Conservation (phyloP, 1,140 invertebrate genomes). For the Sycobia sp. region DNA sequence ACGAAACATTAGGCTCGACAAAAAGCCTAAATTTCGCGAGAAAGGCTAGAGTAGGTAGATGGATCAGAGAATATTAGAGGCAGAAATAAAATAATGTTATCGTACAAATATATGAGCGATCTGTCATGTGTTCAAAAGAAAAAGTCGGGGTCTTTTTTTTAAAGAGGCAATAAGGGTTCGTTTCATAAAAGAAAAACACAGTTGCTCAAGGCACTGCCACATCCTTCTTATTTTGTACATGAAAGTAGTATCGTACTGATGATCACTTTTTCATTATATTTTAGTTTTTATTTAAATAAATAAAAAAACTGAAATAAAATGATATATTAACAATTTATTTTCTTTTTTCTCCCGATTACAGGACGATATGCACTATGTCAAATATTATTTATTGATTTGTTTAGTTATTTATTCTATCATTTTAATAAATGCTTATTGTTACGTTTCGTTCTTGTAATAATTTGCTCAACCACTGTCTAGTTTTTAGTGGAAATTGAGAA, state of each 20-base stretch:
- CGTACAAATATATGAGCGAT: slow-evolving; percentile 59
- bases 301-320: slow-evolving; percentile 3
- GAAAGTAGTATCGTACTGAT: slow-evolving; percentile 41
- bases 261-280: slow-evolving; percentile 14
- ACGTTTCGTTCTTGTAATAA: slow-evolving; percentile 37
- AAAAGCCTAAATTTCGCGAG: slow-evolving; percentile 57
- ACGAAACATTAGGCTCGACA: slow-evolving; percentile 54
- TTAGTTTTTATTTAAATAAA: not conserved
- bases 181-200: slow-evolving; percentile 47
- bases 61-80: slow-evolving; percentile 43
- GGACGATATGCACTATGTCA: slow-evolving; percentile 22
- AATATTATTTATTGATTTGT: slow-evolving; percentile 31
- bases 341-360: slow-evolving; percentile 12
- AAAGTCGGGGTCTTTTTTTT: slow-evolving; percentile 40
- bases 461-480: slow-evolving; percentile 30
- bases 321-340: slow-evolving; percentile 18
- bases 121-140: slow-evolving; percentile 59
- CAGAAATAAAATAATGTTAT: slow-evolving; percentile 48
- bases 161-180: slow-evolving; percentile 48
- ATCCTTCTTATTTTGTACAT: slow-evolving; percentile 43
- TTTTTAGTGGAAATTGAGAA: slow-evolving; percentile 15
- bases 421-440: slow-evolving; percentile 28
- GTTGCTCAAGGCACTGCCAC: slow-evolving; percentile 62
- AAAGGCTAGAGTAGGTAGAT: slow-evolving; percentile 59
- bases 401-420: slow-evolving; percentile 30